Percentiles rank a stretch among this genome's conserved stretches.
Evolutionary conservation across 2,797 vertebrate species (phyloP).

Genomic region (Pterois miles): DNA sequence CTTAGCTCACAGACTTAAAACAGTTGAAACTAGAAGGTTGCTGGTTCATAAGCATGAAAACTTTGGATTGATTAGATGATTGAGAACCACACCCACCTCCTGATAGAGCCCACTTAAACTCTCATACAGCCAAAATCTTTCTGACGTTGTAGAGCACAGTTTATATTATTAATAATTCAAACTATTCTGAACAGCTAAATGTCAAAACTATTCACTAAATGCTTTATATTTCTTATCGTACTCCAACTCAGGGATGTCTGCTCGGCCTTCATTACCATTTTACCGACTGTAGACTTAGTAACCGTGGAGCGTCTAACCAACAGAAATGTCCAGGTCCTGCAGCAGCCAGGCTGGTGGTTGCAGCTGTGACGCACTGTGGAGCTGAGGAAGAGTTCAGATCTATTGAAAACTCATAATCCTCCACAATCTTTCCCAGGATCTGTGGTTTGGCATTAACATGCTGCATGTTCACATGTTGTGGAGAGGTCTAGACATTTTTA

Average conservation of each 20-base stretch:
- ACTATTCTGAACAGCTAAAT: not conserved
- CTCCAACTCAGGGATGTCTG: not conserved
- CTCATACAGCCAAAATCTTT: not conserved
- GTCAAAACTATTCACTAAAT: not conserved
- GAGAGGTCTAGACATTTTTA: not conserved
- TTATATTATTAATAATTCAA: not conserved
- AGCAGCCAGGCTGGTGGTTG: too few relatives aligned
- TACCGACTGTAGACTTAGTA: too few relatives aligned
- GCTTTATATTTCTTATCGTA: not conserved
- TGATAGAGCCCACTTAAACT: not conserved
- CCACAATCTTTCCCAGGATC: too few relatives aligned
- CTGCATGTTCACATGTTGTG: not conserved
- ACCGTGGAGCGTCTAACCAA: too few relatives aligned
- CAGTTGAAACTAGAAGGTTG: not conserved
- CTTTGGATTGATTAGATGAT: not conserved
- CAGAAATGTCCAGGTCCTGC: too few relatives aligned
- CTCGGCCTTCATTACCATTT: not conserved
- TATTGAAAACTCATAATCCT: not conserved
- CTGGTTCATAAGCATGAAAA: not conserved
- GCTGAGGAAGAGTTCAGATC: not conserved
- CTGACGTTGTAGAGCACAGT: not conserved
- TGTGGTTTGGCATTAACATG: not conserved
- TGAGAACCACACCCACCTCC: not conserved
- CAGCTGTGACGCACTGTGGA: not conserved
- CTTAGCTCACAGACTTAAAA: not conserved